Base-by-base conservation (phyloP, 2,797 vertebrate species). In the Bovichtus variegatus region DNA sequence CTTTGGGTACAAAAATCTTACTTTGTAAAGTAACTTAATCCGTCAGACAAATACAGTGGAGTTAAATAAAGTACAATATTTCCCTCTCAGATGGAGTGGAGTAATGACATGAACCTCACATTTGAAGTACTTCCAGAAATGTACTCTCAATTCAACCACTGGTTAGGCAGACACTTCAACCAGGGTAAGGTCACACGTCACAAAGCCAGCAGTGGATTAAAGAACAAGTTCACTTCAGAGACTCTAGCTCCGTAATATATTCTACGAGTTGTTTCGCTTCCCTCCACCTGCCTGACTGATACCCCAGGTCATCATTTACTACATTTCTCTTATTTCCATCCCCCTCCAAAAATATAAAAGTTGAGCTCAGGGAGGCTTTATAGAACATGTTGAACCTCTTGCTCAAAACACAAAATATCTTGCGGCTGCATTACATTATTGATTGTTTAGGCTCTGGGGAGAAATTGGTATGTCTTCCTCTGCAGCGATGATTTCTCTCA, bases 371-470 rank as follows among this genome's bases (percentile, higher is more conserved):
- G 61, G 71, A 86, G n/a, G 34, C 27, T 76, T 82, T 71, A 57
- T 29, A 46, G 67, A 66, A 40, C 49, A 69, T 84, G 76, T 51
- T 60, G 13, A 66, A 54, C 40, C 54, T 51, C 13, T 55, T 72
- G 23, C 38, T 71, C 62, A 71, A 78, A 70, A 76, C 68, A 73
- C 74, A 77, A 85, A 82, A 76, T 71, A 81, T 76, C 80, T 74
- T 15, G 21, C n/a, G 19, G 74, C 77, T 77, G 74, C 47, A 53
- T 75, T 84, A 50, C 63, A 44, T 80, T 87, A 87, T 87, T 87
- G 71, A 87, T 84, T 68, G 38, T 70, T 58, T 53, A 62, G 69
- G 64, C 57, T 84, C 47, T 40, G 53, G 64, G 53, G 73, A 83
- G 66, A 59, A 50, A 58, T 51, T 55, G 36, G 16, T 65, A 41